phyloP scores from a whole-genome alignment of 2,888 invertebrate genomes.

The Andrena bucephala region DNA sequence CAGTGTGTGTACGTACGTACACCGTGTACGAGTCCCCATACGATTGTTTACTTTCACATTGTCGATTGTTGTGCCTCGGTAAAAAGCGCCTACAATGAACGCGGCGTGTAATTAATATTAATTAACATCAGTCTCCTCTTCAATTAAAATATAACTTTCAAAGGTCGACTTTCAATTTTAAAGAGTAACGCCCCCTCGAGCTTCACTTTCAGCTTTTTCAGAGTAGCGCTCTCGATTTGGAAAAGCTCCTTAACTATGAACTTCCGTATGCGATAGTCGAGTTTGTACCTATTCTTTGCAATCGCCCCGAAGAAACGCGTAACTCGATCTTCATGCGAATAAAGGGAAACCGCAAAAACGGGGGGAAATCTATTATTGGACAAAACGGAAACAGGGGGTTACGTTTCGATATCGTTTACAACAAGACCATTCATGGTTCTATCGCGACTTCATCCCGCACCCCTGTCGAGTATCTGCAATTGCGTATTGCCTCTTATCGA shows the following conservation, averaged over 20 bases:
- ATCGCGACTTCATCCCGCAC: slow-evolving; percentile 14
- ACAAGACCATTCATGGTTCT: slow-evolving; percentile 53
- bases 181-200: neutral
- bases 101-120: neutral
- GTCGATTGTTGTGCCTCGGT: neutral
- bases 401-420: slow-evolving; percentile 58
- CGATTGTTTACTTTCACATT: slow-evolving; percentile 45
- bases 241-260: too few species aligned
- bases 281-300: neutral
- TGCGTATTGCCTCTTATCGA: slow-evolving; percentile 50
- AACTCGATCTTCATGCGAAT: slow-evolving; percentile 55
- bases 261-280: neutral
- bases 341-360: slow-evolving; percentile 49
- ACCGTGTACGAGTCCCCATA: slow-evolving; percentile 1
- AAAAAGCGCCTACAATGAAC: neutral
- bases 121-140: neutral
- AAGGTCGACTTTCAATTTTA: slow-evolving; percentile 6
- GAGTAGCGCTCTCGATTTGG: neutral
- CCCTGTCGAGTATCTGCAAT: slow-evolving; percentile 20
- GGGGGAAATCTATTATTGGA: slow-evolving; percentile 61
- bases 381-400: slow-evolving; percentile 59
- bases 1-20: neutral
- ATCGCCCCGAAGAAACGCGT: slow-evolving; percentile 20
- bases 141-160: neutral
- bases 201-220: too few species aligned